Evolutionary conservation across 2,113 vertebrate genomes (phyloP), one percentile per base, ranked within the genome.

Genomic region (Cyprichromis sp.): DNA sequence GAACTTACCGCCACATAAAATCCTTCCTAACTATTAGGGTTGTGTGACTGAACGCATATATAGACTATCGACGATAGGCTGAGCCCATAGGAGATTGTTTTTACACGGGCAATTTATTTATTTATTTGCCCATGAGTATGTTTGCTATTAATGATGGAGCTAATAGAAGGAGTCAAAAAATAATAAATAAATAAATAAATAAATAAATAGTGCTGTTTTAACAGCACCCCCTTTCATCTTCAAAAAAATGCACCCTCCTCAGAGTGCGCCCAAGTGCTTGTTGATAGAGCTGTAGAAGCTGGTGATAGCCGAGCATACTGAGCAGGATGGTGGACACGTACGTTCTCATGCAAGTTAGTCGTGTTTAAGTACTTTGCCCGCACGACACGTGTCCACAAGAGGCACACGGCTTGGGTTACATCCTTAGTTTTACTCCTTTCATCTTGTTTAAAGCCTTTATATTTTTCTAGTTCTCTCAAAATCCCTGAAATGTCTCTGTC

Each of bases 21-120:
- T 55, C 53, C 53, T 54, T 54, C 53, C 53, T 54, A 54, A 54
- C n/a, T 54, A 54, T 24, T 54, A 54, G 53, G 53, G 10, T 54
- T 54, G 10, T 2, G n/a, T 24, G 53, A 54, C 53, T 24, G 21
- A 54, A 54, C 1, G 10, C 53, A 54, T 3, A 54, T 54, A 24
- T 1, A 54, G 53, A 24, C 53, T 54, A 54, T 54, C 10, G n/a
- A 24, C 0, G 0, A 54, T 7, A 54, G 0, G n/a, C 53, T 24
- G 3, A 54, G 53, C 53, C 3, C n/a, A 54, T 0, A 21, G 9
- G n/a, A 21, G 52, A 54, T 54, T 7, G 53, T 24, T 54, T 54
- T 54, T 54, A 54, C n/a, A 54, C 53, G 1, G 53, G 6, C 4
- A 24, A 54, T 54, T 54, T 24, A 24, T 54, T 53, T 53, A 53